Percentiles rank a stretch among this genome's conserved stretches.
These are phyloP conservation scores for Lagenorhynchus albirostris DNA, from an alignment of 2,113 vertebrate genomes.

Conservation along the genomic window DNA sequence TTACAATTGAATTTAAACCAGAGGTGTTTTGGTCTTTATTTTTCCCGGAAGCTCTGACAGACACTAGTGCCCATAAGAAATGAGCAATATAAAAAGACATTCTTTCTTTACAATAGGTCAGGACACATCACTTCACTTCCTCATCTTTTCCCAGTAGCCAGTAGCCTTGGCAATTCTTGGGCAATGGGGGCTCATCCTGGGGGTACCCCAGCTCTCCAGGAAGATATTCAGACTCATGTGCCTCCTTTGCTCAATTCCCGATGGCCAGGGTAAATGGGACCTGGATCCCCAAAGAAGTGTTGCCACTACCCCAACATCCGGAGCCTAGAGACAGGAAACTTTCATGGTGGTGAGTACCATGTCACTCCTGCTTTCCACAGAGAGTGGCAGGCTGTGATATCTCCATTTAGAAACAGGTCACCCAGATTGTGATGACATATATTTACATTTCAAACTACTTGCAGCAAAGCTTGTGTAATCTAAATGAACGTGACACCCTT, in stretches of 20 bases:
- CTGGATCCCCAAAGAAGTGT: not conserved
- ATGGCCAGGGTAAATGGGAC: not conserved
- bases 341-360: not conserved
- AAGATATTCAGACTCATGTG: not conserved
- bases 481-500: not conserved
- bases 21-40: conserved; percentile 34
- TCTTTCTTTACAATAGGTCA: not conserved
- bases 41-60: conserved; percentile 20
- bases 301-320: not conserved
- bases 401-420: not conserved
- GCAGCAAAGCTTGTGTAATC: not conserved
- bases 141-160: not conserved
- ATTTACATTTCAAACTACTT: not conserved
- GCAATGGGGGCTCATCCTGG: not conserved
- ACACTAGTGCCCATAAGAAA: conserved; percentile 7
- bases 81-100: conserved; percentile 20
- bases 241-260: not conserved
- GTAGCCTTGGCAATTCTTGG: not conserved
- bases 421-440: not conserved
- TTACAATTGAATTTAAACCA: conserved; percentile 46
- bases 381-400: not conserved
- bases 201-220: not conserved
- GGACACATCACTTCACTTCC: not conserved
- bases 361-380: not conserved
- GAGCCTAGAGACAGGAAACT: not conserved